These are phyloP conservation scores for Daktulosphaira vitifoliae DNA, from an alignment of 1,140 invertebrate species.

Conservation along the genomic window DNA sequence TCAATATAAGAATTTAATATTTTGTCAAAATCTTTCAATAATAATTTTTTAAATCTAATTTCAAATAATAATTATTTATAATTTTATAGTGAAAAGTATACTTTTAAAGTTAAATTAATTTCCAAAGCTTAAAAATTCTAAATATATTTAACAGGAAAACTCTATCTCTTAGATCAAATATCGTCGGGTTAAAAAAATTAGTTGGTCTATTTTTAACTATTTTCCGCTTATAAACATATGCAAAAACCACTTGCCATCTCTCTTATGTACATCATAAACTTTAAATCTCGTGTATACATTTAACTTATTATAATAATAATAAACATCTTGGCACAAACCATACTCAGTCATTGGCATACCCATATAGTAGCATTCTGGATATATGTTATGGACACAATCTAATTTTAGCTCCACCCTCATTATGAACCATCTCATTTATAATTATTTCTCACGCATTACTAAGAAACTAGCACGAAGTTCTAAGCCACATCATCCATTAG, in stretches of 20 bases:
- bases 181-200: too few species aligned
- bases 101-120: too few species aligned
- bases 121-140: too few species aligned
- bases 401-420: constrained; percentile 9
- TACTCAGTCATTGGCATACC: constrained; percentile 3
- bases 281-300: constrained; percentile 38
- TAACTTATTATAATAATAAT: constrained; percentile 30
- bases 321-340: constrained; percentile 9
- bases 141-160: too few species aligned
- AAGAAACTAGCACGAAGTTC: too few species aligned
- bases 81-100: too few species aligned
- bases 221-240: constrained; percentile 36
- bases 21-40: too few species aligned
- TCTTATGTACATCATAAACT: constrained; percentile 17
- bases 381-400: constrained; percentile 20
- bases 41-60: too few species aligned
- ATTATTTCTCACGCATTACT: background rate
- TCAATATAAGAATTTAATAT: too few species aligned
- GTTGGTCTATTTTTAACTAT: constrained; percentile 21
- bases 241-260: constrained; percentile 34
- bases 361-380: constrained; percentile 9
- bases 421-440: constrained; percentile 13
- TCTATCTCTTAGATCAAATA: too few species aligned
- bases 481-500: too few species aligned
- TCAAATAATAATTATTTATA: too few species aligned